A percentile compares a stretch with the other conserved stretches of the same genome.
Evolutionary conservation across 2,888 invertebrate species (phyloP).

Genomic region (Leptinotarsa haldemani): DNA sequence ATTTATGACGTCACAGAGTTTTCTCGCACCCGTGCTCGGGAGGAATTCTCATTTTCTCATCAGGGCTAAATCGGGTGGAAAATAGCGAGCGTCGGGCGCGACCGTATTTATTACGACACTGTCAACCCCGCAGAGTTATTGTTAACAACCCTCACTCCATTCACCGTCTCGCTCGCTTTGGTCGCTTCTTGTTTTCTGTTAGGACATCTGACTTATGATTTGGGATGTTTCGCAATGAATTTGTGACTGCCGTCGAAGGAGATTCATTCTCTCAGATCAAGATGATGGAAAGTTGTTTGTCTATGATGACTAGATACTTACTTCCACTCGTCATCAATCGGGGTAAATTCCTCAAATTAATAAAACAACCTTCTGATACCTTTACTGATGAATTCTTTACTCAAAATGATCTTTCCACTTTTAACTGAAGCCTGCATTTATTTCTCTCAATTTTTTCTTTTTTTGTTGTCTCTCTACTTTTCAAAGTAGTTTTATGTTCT

Average conservation of each 20-base stretch:
- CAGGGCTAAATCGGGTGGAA: slow-evolving; percentile 66
- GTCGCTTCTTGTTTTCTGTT: slow-evolving; percentile 20
- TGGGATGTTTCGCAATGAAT: not conserved
- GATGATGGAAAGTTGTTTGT: not conserved
- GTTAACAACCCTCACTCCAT: slow-evolving; percentile 57
- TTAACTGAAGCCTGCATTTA: too few species aligned
- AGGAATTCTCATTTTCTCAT: slow-evolving; percentile 66
- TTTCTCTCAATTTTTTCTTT: too few species aligned
- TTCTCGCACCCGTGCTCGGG: slow-evolving; percentile 58
- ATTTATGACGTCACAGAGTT: slow-evolving; percentile 57
- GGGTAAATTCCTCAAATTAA: too few species aligned
- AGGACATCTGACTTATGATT: slow-evolving; percentile 10
- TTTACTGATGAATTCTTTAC: too few species aligned
- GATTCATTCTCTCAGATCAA: not conserved
- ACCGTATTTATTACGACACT: slow-evolving; percentile 64
- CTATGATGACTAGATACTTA: too few species aligned
- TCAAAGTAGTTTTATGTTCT: too few species aligned
- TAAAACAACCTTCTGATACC: too few species aligned
- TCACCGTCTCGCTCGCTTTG: slow-evolving; percentile 14
- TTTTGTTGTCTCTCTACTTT: too few species aligned
- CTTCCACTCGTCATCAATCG: too few species aligned
- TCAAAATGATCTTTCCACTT: too few species aligned
- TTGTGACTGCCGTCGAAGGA: not conserved
- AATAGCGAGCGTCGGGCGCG: slow-evolving; percentile 62
- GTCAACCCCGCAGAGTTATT: slow-evolving; percentile 66